These are phyloP conservation scores for Temnothorax longispinosus DNA, from an alignment of 1,140 invertebrate species.

Conservation along the genomic window DNA sequence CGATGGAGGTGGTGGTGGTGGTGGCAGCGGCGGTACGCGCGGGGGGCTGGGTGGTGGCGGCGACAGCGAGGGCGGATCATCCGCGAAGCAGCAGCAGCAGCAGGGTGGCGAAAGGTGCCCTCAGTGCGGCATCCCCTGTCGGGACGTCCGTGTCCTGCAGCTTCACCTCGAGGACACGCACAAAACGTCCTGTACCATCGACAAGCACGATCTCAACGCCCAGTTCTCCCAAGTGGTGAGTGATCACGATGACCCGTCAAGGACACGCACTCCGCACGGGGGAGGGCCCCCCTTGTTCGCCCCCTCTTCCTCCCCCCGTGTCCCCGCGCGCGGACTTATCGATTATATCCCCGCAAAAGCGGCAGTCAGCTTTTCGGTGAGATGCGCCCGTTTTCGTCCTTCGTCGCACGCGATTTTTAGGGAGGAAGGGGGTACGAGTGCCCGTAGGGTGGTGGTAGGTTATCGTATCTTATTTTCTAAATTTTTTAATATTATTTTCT, in stretches of 20 bases:
- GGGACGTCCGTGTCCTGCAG: slow-evolving; percentile 82
- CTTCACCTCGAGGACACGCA: slow-evolving; percentile 84
- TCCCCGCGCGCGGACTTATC: slow-evolving; percentile 40
- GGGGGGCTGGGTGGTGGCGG: slow-evolving; percentile 25
- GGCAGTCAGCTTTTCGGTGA: slow-evolving; percentile 25
- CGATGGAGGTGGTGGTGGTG: slow-evolving; percentile 56
- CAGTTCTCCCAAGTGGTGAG: slow-evolving; percentile 86
- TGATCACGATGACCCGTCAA: slow-evolving; percentile 71
- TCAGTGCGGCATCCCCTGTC: slow-evolving; percentile 83
- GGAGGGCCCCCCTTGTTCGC: neutral
- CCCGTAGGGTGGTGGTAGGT: neutral
- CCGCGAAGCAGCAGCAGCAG: slow-evolving; percentile 50
- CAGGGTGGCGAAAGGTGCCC: slow-evolving; percentile 81
- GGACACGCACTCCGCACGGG: slow-evolving; percentile 41
- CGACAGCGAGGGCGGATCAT: slow-evolving; percentile 67
- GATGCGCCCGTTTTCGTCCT: slow-evolving; percentile 21
- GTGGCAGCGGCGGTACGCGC: slow-evolving; percentile 58
- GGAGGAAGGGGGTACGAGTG: neutral
- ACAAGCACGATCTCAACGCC: slow-evolving; percentile 84
- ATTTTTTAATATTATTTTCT: neutral
- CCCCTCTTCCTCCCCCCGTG: neutral
- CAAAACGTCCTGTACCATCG: slow-evolving; percentile 81
- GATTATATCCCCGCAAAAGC: slow-evolving; percentile 47
- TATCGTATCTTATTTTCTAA: neutral
- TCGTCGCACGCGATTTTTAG: slow-evolving; percentile 39